phyloP scores from a whole-genome alignment of 2,797 vertebrate species.

The Zalophus californianus region DNA sequence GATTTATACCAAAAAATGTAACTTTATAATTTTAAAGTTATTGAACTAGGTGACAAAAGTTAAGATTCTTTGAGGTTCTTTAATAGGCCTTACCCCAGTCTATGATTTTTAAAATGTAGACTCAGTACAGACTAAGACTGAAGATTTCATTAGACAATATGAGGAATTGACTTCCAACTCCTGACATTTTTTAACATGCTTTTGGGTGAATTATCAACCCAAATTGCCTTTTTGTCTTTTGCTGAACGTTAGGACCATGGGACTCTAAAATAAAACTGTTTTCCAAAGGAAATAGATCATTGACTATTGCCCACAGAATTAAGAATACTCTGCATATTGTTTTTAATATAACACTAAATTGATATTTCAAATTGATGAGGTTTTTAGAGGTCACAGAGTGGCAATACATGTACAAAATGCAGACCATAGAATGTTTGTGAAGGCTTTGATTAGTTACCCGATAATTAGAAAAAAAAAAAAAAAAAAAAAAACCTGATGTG shows the following conservation, averaged over 20 bases:
- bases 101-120: neutral
- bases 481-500: neutral
- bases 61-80: neutral
- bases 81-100: neutral
- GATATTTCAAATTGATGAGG: constrained; percentile 61
- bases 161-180: neutral
- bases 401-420: constrained; percentile 41
- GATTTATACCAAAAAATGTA: neutral
- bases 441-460: neutral
- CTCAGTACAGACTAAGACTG: neutral
- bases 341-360: constrained; percentile 61
- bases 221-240: constrained; percentile 35
- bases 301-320: constrained; percentile 54
- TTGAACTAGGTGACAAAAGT: neutral
- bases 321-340: constrained; percentile 34
- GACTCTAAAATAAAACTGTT: constrained; percentile 54
- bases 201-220: constrained; percentile 8
- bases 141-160: neutral
- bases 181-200: constrained; percentile 8
- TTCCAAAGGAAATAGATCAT: constrained; percentile 54
- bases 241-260: neutral
- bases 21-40: neutral
- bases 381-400: constrained; percentile 27
- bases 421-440: neutral
- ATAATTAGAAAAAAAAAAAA: neutral